Evolutionary conservation across 1,140 invertebrate genomes (phyloP).

Genomic region (Brachionus manjavacas): DNA sequence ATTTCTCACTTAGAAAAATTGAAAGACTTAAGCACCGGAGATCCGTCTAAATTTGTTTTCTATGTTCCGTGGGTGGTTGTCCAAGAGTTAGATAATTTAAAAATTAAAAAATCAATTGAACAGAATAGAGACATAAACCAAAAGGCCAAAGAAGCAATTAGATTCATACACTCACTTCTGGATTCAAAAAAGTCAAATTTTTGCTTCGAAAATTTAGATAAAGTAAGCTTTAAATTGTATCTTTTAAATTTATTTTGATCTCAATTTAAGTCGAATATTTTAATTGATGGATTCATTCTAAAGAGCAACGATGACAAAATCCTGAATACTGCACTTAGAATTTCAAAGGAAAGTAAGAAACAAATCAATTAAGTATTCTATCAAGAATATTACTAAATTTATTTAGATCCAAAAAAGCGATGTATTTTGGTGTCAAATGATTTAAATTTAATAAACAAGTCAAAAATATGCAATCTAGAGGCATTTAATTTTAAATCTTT

Average conservation of each 20-base stretch:
- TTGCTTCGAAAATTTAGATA: not conserved
- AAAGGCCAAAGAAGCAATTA: not conserved
- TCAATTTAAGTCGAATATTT: not conserved
- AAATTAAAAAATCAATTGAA: not conserved
- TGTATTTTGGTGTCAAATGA: not conserved
- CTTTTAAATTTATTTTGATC: not conserved
- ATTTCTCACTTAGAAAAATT: constrained; percentile 21
- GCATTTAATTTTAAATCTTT: constrained; percentile 20
- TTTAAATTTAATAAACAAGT: constrained; percentile 29
- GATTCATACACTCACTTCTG: not conserved
- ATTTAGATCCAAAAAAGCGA: not conserved
- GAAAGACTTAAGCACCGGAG: not conserved
- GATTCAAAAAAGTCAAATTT: not conserved
- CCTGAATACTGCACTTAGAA: not conserved
- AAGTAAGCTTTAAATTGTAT: not conserved
- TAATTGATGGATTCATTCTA: not conserved
- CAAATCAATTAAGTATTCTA: not conserved
- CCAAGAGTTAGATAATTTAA: constrained; percentile 26
- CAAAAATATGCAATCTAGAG: not conserved
- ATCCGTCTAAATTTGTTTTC: not conserved
- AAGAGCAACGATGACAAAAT: constrained; percentile 10
- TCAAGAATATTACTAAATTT: not conserved
- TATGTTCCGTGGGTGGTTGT: constrained; percentile 24
- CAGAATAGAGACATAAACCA: not conserved
- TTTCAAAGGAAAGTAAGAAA: not conserved